Percentiles rank a stretch among this genome's conserved stretches.
Evolutionary conservation across 2,113 vertebrate species (phyloP).

Genomic region (Tichodroma muraria): DNA sequence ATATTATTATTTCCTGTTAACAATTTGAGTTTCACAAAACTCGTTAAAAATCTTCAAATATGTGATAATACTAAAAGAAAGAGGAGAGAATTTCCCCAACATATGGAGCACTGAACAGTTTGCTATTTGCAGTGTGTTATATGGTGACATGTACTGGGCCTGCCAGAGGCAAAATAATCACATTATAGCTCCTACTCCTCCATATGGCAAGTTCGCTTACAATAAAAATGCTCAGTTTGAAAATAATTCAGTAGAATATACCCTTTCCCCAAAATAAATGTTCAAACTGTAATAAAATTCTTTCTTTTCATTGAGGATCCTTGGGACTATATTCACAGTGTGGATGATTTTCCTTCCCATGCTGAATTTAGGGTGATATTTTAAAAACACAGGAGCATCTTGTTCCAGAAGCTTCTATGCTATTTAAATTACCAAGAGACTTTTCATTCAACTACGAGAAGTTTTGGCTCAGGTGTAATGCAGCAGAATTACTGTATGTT

Average conservation of each 20-base stretch:
- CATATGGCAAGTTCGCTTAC: neutral
- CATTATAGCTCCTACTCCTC: neutral
- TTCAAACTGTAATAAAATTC: neutral
- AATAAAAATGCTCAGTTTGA: neutral
- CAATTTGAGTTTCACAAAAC: neutral
- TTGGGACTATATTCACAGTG: neutral
- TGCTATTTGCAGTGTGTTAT: neutral
- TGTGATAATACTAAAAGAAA: neutral
- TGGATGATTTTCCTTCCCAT: neutral
- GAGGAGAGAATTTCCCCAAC: neutral
- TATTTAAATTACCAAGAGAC: neutral
- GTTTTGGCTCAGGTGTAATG: neutral
- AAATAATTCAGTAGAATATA: neutral
- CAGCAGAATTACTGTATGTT: neutral
- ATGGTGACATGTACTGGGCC: neutral
- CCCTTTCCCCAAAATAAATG: neutral
- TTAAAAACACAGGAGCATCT: neutral
- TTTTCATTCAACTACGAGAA: neutral
- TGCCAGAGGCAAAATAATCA: neutral
- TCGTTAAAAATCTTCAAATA: neutral
- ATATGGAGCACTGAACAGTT: slow-evolving; percentile 2
- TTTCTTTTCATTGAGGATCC: neutral
- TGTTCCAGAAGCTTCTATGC: neutral
- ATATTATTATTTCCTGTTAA: neutral
- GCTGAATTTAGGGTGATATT: neutral